Conservation (phyloP, 2,797 vertebrate genomes). For the Notamacropus eugenii region DNA sequence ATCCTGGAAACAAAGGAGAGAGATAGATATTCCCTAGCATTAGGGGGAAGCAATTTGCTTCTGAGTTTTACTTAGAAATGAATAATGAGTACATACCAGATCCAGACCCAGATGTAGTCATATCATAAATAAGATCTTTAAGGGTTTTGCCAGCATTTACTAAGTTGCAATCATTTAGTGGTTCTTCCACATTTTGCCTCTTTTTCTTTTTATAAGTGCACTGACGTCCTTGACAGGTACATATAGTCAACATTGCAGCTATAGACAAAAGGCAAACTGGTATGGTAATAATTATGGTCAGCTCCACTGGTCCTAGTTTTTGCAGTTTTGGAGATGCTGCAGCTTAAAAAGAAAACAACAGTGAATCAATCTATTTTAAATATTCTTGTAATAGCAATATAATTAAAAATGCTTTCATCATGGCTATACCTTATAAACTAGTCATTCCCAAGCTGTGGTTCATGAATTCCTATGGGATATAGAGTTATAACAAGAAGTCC, state of each 20-base stretch:
- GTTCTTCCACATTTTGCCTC: slow-evolving; percentile 91
- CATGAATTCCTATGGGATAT: not conserved
- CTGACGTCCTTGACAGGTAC: slow-evolving; percentile 84
- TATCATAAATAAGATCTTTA: slow-evolving; percentile 94
- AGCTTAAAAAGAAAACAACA: slow-evolving; percentile 40
- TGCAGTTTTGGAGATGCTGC: slow-evolving; percentile 78
- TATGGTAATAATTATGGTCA: slow-evolving; percentile 87
- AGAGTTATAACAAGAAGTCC: not conserved
- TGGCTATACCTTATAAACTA: not conserved
- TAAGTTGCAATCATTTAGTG: slow-evolving; percentile 89
- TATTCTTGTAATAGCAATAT: slow-evolving; percentile 5
- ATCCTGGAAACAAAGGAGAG: not conserved
- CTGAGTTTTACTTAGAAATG: not conserved
- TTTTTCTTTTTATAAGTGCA: slow-evolving; percentile 84
- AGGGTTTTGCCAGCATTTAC: slow-evolving; percentile 91
- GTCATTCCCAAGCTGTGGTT: not conserved
- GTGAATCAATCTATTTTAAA: slow-evolving; percentile 41
- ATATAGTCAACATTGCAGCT: slow-evolving; percentile 84
- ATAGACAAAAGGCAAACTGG: slow-evolving; percentile 89
- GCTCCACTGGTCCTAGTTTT: slow-evolving; percentile 85
- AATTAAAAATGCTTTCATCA: slow-evolving; percentile 22
- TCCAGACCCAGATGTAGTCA: slow-evolving; percentile 97
- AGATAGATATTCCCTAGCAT: not conserved
- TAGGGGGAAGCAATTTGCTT: not conserved
- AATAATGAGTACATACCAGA: slow-evolving; percentile 88